Evolutionary conservation across 1,140 invertebrate genomes (phyloP), one percentile per base, ranked within the genome.

Genomic region (Zaprionus ornatus): DNA sequence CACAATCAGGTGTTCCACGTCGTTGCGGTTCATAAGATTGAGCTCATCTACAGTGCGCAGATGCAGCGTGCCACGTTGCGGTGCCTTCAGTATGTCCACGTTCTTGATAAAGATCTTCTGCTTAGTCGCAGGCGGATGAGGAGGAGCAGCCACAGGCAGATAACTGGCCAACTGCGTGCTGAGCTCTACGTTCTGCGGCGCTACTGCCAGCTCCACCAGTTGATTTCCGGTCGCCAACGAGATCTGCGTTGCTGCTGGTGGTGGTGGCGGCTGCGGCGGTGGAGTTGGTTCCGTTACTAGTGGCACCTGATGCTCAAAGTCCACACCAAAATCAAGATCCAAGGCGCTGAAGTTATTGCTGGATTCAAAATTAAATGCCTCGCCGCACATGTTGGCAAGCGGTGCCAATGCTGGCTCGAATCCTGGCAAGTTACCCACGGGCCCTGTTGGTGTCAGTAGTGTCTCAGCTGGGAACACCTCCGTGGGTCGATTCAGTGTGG

Each of bases 41-140:
- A 92, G 64, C 65, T 92, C 92, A 32, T 92, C 92, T 0, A 92
- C 92, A 0, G 92, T 92, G 13, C 92, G 91, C 50, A 92, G 61
- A 55, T 92, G 92, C 21, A 92, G 62, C 6, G 90, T 91, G 17
- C 83, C 85, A 4, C 87, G 66, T 35, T 92, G 80, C 4, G 91
- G 91, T 12, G 86, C 82, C 63, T 87, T 92, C 10, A 92, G 40
- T 4, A 92, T 92, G 32, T 92, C 91, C 9, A 91, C 91, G 54
- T 92, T 92, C 74, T 92, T 92, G 13, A 92, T 92, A 15, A 90
- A 92, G 52, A 92, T 92, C 68, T 92, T 92, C 23, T 91, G 88
- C 59, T 92, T 91, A 17, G 52, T 10, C 4, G 27, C 45, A 48
- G 59, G 17, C 3, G 42, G 55, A n/a, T n/a, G n/a, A 1, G 68